Evolutionary conservation across 2,113 vertebrate genomes (phyloP), one percentile per base, ranked within the genome.

Genomic region (Caranx melampygus): DNA sequence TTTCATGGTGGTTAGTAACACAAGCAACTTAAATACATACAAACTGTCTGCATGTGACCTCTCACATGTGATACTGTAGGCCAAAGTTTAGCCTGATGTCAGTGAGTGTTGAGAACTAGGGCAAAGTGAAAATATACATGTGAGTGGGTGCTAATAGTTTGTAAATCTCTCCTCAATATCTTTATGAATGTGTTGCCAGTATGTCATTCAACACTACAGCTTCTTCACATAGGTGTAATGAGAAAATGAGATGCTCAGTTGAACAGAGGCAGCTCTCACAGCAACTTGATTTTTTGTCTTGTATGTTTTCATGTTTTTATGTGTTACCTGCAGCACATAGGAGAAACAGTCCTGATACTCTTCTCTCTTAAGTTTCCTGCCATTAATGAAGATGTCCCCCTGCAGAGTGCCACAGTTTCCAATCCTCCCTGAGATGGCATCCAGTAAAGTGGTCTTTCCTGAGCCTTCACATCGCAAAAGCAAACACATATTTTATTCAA

Each of bases 271-370:
- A 16, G 26, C 1, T 47, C 45, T 47, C 45, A 45, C 45, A 15
- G 16, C 45, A 47, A 47, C 10, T 4, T 14, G 13, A 47, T 47
- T 15, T 15, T n/a, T 20, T 51, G 18, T 51, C 49, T 40, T 3
- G 20, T 34, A 26, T 60, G 42, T 81, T 85, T 70, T 15, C 13
- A 6, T 54, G 6, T 47, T 26, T 67, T 2, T 67, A 35, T 51
- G 55, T 78, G 44, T 88, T 91, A 98, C 98, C 97, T 99, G 97
- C 82, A 96, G 95, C 15, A 98, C 96, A 0, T 99, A 99, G 62
- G 97, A 99, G 93, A 98, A 97, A 76, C 97, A 99, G 88, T 99
- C 96, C 92, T 96, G 96, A 91, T 96, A 97, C 88, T 98, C 93
- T 0, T 96, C 94, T 73, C 88, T 93, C 76, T 92, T 97, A 85